Evolutionary conservation across 2,113 vertebrate species (phyloP).

Genomic region (Ramphastos sulfuratus): DNA sequence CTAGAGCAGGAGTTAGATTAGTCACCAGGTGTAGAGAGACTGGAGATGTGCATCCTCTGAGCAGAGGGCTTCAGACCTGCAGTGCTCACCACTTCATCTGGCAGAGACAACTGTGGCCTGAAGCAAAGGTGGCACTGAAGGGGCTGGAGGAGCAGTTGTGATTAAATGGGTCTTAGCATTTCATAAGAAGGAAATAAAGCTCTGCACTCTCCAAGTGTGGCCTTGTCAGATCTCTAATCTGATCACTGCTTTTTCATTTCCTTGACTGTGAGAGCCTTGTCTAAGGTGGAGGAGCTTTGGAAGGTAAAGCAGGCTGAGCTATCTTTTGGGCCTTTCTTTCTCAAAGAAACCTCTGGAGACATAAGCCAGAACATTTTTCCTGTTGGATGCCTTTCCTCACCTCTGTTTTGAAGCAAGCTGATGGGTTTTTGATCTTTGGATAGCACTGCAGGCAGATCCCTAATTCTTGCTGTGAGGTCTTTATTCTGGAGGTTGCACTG

Average conservation of each 20-base stretch:
- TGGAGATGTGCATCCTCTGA: accelerated
- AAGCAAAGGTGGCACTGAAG: background rate
- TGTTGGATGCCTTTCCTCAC: background rate
- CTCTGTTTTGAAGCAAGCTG: conserved; percentile 1
- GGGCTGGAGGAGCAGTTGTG: background rate
- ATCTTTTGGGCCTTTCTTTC: background rate
- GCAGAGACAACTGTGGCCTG: background rate
- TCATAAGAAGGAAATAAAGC: background rate
- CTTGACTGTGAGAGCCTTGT: background rate
- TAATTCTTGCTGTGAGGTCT: conserved; percentile 9
- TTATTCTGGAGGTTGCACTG: background rate
- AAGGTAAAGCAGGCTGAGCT: background rate
- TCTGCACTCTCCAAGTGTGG: background rate
- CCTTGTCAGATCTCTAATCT: conserved; percentile 16
- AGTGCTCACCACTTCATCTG: background rate
- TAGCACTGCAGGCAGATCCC: background rate
- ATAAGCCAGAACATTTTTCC: conserved; percentile 13
- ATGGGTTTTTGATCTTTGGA: background rate
- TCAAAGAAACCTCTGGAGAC: background rate
- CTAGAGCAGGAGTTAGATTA: background rate
- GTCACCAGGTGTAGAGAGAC: background rate
- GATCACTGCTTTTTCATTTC: conserved; percentile 36
- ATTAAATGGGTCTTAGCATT: background rate
- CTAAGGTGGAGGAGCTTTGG: background rate
- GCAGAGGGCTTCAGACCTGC: background rate